phyloP scores from a whole-genome alignment of 2,113 vertebrate species.

The Atlantisia rogersi region DNA sequence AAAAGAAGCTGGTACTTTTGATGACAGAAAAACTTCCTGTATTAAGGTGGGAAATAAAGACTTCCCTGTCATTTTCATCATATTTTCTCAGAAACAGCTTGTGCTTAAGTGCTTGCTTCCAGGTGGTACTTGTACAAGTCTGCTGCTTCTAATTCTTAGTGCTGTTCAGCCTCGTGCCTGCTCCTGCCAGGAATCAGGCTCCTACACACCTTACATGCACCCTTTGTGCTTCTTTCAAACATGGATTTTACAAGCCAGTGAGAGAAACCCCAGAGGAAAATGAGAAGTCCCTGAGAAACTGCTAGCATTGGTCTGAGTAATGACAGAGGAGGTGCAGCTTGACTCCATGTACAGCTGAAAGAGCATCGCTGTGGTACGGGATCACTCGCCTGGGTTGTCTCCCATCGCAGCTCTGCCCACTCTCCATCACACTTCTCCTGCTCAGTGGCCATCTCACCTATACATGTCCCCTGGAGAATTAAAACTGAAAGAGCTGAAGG shows the following conservation, averaged over 20 bases:
- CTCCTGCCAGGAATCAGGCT: background rate
- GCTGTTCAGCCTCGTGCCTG: background rate
- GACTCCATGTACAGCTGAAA: background rate
- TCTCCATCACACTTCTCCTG: background rate
- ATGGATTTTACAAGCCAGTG: fast-evolving
- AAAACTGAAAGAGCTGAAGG: fast-evolving
- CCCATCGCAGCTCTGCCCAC: background rate
- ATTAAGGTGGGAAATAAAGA: background rate
- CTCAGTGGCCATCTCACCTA: background rate
- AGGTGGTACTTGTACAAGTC: background rate
- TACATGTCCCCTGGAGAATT: background rate
- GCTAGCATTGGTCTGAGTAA: background rate
- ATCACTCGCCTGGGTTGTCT: fast-evolving
- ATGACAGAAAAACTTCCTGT: background rate
- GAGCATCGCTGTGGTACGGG: fast-evolving
- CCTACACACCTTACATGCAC: fast-evolving
- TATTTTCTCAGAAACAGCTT: background rate
- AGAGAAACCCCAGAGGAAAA: background rate
- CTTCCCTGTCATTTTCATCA: background rate
- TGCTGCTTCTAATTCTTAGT: background rate
- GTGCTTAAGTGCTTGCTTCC: background rate
- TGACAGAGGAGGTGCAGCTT: background rate
- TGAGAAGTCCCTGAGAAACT: background rate
- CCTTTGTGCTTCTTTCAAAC: background rate
- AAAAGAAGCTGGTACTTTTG: background rate